A percentile compares a stretch with the other conserved stretches of the same genome.
These are phyloP conservation scores for Lethrus apterus DNA, from an alignment of 1,140 invertebrate genomes.

Conservation along the genomic window DNA sequence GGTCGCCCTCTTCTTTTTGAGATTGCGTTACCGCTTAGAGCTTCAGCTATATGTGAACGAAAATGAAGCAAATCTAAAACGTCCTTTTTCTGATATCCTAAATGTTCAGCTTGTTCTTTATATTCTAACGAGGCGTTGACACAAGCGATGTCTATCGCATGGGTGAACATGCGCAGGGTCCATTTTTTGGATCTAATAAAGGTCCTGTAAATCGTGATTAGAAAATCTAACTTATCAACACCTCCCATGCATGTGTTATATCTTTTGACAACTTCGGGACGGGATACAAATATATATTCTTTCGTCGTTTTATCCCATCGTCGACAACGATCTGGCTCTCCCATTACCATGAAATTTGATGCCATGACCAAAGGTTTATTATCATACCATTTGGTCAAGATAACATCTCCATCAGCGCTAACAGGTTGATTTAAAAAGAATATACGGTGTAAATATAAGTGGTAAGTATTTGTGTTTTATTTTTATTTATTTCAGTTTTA, in stretches of 20 bases:
- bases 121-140: constrained; percentile 28
- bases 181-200: constrained; percentile 17
- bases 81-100: constrained; percentile 18
- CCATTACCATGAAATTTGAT: constrained; percentile 16
- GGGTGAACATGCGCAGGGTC: constrained; percentile 17
- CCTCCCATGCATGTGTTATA: constrained; percentile 14
- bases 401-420: constrained; percentile 4
- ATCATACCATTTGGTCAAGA: constrained; percentile 15
- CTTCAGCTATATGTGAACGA: constrained; percentile 11
- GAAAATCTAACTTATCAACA: constrained; percentile 16
- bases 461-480: constrained; percentile 1
- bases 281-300: background rate
- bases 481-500: constrained; percentile 1
- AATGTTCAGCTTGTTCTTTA: constrained; percentile 17
- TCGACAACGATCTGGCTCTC: background rate
- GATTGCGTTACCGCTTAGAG: background rate
- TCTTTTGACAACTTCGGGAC: constrained; percentile 13
- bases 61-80: constrained; percentile 18
- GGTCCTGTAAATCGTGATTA: constrained; percentile 16
- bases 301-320: constrained; percentile 14
- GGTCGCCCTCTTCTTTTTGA: background rate
- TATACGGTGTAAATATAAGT: background rate
- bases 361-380: constrained; percentile 13
- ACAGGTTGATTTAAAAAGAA: background rate
- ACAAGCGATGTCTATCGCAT: constrained; percentile 15